phyloP scores from a whole-genome alignment of 2,888 invertebrate species.

The Lasioglossum zephyrum region DNA sequence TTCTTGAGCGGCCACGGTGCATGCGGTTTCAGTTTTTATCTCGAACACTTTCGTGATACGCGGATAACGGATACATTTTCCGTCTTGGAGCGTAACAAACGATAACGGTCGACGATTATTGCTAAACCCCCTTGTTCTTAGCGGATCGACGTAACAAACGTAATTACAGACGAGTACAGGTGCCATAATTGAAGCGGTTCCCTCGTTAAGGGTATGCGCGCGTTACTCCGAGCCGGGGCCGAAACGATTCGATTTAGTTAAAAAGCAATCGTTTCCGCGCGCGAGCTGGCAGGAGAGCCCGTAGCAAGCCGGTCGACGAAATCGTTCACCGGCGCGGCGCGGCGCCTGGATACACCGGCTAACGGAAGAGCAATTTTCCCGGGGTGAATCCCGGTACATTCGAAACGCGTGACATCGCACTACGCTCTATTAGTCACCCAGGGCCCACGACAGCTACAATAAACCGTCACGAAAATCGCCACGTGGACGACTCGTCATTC shows the following conservation, averaged over 20 bases:
- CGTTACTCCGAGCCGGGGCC: background rate
- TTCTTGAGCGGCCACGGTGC: background rate
- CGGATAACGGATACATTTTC: slow-evolving; percentile 70
- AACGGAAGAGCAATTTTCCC: slow-evolving; percentile 70
- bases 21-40: slow-evolving; percentile 40
- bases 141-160: slow-evolving; percentile 33
- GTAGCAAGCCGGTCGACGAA: slow-evolving; percentile 6
- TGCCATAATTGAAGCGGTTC: slow-evolving; percentile 34
- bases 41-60: slow-evolving; percentile 54
- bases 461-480: slow-evolving; percentile 59
- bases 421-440: slow-evolving; percentile 65
- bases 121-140: slow-evolving; percentile 18
- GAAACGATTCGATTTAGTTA: slow-evolving; percentile 48
- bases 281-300: background rate
- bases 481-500: slow-evolving; percentile 49
- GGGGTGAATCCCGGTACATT: slow-evolving; percentile 38
- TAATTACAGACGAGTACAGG: slow-evolving; percentile 38
- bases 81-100: slow-evolving; percentile 79
- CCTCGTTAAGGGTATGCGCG: slow-evolving; percentile 35
- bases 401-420: slow-evolving; percentile 64
- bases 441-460: slow-evolving; percentile 74
- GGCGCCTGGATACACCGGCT: slow-evolving; percentile 48
- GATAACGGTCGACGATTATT: slow-evolving; percentile 71
- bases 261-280: slow-evolving; percentile 38
- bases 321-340: slow-evolving; percentile 34